Percentiles rank a stretch among this genome's conserved stretches.
Evolutionary conservation across 2,888 invertebrate species (phyloP).

Genomic region (Uloborus plumipes): DNA sequence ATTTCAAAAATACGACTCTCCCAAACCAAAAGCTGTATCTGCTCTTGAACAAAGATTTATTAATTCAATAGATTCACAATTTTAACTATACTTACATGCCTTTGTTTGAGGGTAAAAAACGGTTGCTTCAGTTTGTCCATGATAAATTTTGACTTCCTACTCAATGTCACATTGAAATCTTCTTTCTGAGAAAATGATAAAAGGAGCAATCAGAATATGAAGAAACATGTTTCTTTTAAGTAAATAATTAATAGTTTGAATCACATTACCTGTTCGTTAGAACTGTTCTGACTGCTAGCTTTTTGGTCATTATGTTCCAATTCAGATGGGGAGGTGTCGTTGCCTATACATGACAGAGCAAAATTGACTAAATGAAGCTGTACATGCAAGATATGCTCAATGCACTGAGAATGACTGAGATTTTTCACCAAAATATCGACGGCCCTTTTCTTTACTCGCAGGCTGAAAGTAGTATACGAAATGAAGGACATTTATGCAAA

Average conservation of each 20-base stretch:
- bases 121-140: slow-evolving; percentile 61
- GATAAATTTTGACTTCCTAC: slow-evolving; percentile 52
- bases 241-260: not conserved
- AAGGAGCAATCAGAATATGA: not conserved
- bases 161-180: slow-evolving; percentile 50
- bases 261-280: slow-evolving; percentile 47
- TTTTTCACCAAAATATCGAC: slow-evolving; percentile 76
- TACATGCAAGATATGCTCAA: slow-evolving; percentile 85
- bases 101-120: slow-evolving; percentile 54
- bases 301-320: slow-evolving; percentile 30
- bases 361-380: slow-evolving; percentile 79
- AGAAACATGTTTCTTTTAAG: not conserved
- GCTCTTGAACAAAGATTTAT: too few species aligned
- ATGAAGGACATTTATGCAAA: not conserved
- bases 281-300: slow-evolving; percentile 2
- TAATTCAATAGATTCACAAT: too few species aligned
- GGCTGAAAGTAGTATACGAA: slow-evolving; percentile 59
- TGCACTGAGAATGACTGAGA: slow-evolving; percentile 83
- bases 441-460: slow-evolving; percentile 69
- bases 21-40: too few species aligned
- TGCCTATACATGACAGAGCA: slow-evolving; percentile 68
- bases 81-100: slow-evolving; percentile 42
- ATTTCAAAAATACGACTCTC: too few species aligned
- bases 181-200: slow-evolving; percentile 21
- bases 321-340: slow-evolving; percentile 40